Evolutionary conservation across 2,888 invertebrate species (phyloP), one percentile per base, ranked within the genome.

Genomic region (Andrena camellia): DNA sequence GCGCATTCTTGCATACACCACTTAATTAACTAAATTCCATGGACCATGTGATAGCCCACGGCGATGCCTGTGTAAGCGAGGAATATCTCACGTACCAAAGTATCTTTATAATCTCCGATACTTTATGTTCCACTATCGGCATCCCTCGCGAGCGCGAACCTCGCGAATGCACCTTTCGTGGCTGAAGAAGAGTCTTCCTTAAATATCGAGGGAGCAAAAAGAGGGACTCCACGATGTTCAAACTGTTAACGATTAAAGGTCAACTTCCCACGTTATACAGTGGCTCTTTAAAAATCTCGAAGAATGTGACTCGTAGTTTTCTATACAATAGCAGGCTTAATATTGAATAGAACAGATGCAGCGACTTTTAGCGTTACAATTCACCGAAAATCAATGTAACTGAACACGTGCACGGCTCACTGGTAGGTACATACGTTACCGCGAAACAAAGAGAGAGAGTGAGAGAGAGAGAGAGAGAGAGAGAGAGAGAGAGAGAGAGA

Each of bases 131-230:
- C 26, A 54, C 62, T 69, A 64, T 74, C 73, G 70, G 48, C 59
- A 71, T 78, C 50, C 67, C 68, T 79, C 75, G 31, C 52, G 63
- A 42, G 50, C 31, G 35, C 2, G 64, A 63, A 62, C 69, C 77
- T 84, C 81, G 75, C 80, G 84, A 88, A 87, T 73, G 82, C 78
- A 76, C 62, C 70, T 78, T 75, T 52, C 63, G 1, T 23, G 26
- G 63, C 59, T 17, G 52, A 54, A 8, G 35, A 70, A 35, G 70
- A 48, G 31, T 23, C 52, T 29, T 33, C 20, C 8, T 42, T 17
- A 42, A 17, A 26, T 2, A 31, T n/a, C 17, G 54, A 33, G 48
- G 2, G 50, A n/a, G 13, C n/a, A 42, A 2, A 50, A 10, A 3
- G 42, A 20, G 60, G n/a, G 13, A 33, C 42, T 42, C 42, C 42